A percentile compares a stretch with the other conserved stretches of the same genome.
Evolutionary conservation across 2,888 invertebrate genomes (phyloP).

Genomic region (Chrysomela aeneicollis): DNA sequence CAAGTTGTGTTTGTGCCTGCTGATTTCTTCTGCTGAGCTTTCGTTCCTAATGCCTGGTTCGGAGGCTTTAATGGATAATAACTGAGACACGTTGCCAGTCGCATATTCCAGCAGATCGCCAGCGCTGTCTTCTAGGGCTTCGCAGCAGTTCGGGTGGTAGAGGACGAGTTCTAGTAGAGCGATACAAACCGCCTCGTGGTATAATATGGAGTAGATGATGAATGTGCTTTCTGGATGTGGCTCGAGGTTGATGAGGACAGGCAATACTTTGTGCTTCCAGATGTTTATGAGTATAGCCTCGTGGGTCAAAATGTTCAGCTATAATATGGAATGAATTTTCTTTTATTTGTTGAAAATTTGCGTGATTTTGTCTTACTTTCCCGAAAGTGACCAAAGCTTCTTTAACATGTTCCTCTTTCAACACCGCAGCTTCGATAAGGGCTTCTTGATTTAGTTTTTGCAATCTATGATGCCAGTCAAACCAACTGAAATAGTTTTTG

Average conservation of each 20-base stretch:
- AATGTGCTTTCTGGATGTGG: conserved; percentile 75
- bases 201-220: conserved; percentile 72
- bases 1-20: conserved; percentile 72
- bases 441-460: conserved; percentile 91
- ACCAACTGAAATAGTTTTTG: conserved; percentile 68
- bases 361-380: conserved; percentile 65
- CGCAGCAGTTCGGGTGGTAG: conserved; percentile 82
- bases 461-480: conserved; percentile 81
- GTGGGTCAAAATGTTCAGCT: conserved; percentile 79
- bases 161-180: conserved; percentile 84
- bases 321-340: conserved; percentile 38
- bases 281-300: conserved; percentile 84
- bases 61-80: conserved; percentile 66
- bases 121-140: conserved; percentile 77
- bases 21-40: conserved; percentile 68
- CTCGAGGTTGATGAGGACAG: conserved; percentile 75
- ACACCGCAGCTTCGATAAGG: conserved; percentile 77
- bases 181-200: conserved; percentile 69
- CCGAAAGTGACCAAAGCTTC: conserved; percentile 79
- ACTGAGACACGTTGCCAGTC: conserved; percentile 70
- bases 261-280: conserved; percentile 86
- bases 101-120: conserved; percentile 87
- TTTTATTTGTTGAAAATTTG: neutral
- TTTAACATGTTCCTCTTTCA: conserved; percentile 85
- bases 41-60: conserved; percentile 51